Evolutionary conservation across 2,797 vertebrate genomes (phyloP).

Genomic region (Pseudochirops cupreus): DNA sequence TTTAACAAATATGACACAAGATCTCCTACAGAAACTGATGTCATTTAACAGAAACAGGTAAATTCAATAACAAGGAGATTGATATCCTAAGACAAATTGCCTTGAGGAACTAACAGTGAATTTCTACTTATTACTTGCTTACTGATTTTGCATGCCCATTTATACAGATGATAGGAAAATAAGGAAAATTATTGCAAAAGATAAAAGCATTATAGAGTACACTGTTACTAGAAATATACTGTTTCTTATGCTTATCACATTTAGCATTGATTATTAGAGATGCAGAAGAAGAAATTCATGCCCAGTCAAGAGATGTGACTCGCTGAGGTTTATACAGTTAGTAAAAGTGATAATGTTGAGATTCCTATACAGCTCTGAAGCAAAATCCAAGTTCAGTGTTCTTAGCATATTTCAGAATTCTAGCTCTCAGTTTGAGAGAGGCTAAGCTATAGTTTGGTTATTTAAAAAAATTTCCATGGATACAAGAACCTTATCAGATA

Average conservation of each 20-base stretch:
- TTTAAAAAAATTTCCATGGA: neutral
- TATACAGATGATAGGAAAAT: slow-evolving; percentile 64
- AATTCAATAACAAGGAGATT: slow-evolving; percentile 71
- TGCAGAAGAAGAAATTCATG: neutral
- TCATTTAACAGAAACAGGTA: slow-evolving; percentile 70
- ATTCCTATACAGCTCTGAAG: neutral
- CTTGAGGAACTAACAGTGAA: slow-evolving; percentile 57
- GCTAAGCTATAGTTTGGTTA: neutral
- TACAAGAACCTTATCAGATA: neutral
- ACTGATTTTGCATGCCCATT: slow-evolving; percentile 65
- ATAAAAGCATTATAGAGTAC: slow-evolving; percentile 47
- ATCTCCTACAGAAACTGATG: slow-evolving; percentile 58
- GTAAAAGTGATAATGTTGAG: neutral
- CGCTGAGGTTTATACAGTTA: neutral
- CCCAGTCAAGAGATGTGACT: neutral
- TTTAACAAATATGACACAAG: slow-evolving; percentile 70
- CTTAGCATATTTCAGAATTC: neutral
- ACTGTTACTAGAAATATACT: slow-evolving; percentile 50
- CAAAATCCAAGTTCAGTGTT: neutral
- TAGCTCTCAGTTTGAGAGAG: neutral
- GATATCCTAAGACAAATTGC: slow-evolving; percentile 63
- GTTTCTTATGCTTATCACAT: slow-evolving; percentile 51
- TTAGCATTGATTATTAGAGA: slow-evolving; percentile 20
- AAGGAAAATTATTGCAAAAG: slow-evolving; percentile 62
- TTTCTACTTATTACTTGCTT: slow-evolving; percentile 47